These are phyloP conservation scores for Ennomos quercinarius DNA, from an alignment of 2,888 invertebrate species.

Conservation along the genomic window DNA sequence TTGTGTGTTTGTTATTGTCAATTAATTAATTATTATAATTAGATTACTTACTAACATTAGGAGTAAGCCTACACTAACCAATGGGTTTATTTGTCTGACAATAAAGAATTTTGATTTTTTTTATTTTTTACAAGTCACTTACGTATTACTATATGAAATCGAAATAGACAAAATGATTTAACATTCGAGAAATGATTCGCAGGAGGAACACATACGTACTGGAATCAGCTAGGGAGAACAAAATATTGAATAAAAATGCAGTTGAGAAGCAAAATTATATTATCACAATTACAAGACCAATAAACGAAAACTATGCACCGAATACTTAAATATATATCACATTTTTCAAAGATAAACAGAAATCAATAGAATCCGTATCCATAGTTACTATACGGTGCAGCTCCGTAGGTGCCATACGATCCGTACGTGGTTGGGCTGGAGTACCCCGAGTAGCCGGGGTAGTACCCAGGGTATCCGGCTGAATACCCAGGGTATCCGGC, in stretches of 20 bases:
- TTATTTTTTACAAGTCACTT: too few species aligned
- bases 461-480: conserved; percentile 64
- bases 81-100: too few species aligned
- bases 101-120: too few species aligned
- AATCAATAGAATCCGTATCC: conserved; percentile 70
- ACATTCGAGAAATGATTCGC: too few species aligned
- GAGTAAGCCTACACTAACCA: too few species aligned
- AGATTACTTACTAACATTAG: too few species aligned
- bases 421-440: conserved; percentile 64
- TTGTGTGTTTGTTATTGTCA: too few species aligned
- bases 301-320: conserved; percentile 13
- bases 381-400: conserved; percentile 63
- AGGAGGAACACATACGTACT: too few species aligned
- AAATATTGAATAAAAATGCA: conserved; percentile 14
- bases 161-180: too few species aligned
- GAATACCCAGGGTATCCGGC: conserved; percentile 65
- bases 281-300: conserved; percentile 38
- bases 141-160: too few species aligned
- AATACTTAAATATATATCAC: conserved; percentile 29
- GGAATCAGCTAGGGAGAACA: too few species aligned
- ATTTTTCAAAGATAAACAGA: conserved; percentile 2
- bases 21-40: too few species aligned
- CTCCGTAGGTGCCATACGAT: conserved; percentile 63
- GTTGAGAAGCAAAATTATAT: conserved; percentile 33
- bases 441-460: conserved; percentile 66